Conservation (phyloP, 2,797 vertebrate genomes). For the Ateles fusciceps region DNA sequence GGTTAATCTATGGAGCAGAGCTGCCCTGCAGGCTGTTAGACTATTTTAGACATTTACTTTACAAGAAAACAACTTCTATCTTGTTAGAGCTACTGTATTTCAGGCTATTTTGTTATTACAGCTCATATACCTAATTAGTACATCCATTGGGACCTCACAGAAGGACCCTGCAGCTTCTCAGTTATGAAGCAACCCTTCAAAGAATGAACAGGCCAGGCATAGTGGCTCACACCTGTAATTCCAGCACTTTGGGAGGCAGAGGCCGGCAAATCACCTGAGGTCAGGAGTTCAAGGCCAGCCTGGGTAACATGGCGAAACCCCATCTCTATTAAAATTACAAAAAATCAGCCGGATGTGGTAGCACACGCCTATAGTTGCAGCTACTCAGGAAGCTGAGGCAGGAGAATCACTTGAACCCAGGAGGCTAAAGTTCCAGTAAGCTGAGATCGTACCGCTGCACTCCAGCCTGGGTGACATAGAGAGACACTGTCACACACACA, state of each 20-base stretch:
- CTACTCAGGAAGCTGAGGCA: background rate
- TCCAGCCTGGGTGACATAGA: background rate
- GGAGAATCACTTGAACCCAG: rapidly evolving
- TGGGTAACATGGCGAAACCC: background rate
- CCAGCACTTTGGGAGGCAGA: background rate
- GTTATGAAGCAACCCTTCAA: background rate
- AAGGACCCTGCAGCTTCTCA: background rate
- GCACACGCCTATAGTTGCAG: background rate
- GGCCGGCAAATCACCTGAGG: background rate
- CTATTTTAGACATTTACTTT: background rate
- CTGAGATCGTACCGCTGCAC: background rate
- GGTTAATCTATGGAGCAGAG: background rate
- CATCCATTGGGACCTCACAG: background rate
- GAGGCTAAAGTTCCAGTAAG: background rate
- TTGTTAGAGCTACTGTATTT: background rate
- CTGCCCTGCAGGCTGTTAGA: background rate
- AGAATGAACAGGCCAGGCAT: background rate
- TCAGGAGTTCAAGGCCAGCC: background rate
- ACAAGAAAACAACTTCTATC: background rate
- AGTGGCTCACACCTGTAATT: background rate
- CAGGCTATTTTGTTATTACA: background rate
- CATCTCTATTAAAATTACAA: background rate
- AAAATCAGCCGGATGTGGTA: background rate
- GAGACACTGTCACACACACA: background rate
- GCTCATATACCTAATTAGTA: background rate